Evolutionary conservation across 2,888 invertebrate species (phyloP), one percentile per base, ranked within the genome.

Genomic region (Camponotus fellah): DNA sequence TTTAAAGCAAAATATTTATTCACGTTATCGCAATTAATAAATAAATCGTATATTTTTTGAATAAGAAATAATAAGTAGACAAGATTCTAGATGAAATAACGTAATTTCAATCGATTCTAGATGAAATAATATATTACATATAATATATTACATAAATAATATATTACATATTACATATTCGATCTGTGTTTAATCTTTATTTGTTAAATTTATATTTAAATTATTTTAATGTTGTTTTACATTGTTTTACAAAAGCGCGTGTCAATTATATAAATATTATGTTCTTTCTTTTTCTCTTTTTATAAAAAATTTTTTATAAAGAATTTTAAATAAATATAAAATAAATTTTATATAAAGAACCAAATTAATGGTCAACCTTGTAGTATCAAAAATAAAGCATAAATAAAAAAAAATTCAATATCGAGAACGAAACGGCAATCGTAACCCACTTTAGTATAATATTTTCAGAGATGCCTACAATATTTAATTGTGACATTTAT

Each of bases 1-100:
- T 26, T 76, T 53, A 53, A 64, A 46, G 17, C 6, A 26, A 64
- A 46, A 53, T 21, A 76, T 76, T 60, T 60, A 14, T 32, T n/a
- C 49, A 5, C 26, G 26, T 37, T 46, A 46, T 46, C 14, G n/a
- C 14, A 17, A 46, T 62, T 62, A 9, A 62, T 14, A 46, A 75
- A 4, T 17, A 12, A 26, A 26, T 58, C 26, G n/a, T n/a, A 68
- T 32, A n/a, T 0, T 21, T 9, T 56, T 56, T 53, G 37, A 0
- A 26, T 26, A 26, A 71, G 5, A 37, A 37, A 56, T 21, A 37
- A 37, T 9, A 34, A 37, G 21, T 21, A 37, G 34, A 2, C 14
- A 21, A 71, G 14, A 34, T 37, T 53, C 14, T 56, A 71, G 14
- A 56, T 56, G 21, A 56, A 71, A 49, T 6, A 68, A n/a, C n/a